phyloP scores from a whole-genome alignment of 2,888 invertebrate species.

The Hanleya hanleyi region DNA sequence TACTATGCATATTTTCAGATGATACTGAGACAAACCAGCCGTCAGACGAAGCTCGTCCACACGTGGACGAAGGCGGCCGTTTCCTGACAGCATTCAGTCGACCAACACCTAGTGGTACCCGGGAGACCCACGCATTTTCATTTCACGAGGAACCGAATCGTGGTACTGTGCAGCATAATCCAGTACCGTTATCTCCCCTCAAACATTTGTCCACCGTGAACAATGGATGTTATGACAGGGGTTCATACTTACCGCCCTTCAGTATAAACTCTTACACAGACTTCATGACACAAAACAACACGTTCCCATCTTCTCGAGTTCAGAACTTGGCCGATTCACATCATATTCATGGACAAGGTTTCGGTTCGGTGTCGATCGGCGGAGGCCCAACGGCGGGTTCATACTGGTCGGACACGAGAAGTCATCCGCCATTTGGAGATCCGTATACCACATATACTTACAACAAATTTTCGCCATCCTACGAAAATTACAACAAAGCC shows the following conservation, averaged over 20 bases:
- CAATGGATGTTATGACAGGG: conserved; percentile 43
- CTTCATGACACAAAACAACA: conserved; percentile 44
- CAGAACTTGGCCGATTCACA: conserved; percentile 42
- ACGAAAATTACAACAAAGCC: conserved; percentile 53
- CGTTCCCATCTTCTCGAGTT: conserved; percentile 33
- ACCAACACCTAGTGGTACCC: conserved; percentile 42
- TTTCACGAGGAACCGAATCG: conserved; percentile 8
- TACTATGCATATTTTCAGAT: too few species aligned
- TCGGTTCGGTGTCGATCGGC: conserved; percentile 44
- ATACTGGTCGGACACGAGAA: conserved; percentile 36
- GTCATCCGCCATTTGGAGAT: conserved; percentile 44
- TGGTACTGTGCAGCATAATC: conserved; percentile 1
- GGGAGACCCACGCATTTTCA: conserved; percentile 6
- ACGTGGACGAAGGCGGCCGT: too few species aligned
- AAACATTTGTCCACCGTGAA: conserved; percentile 48
- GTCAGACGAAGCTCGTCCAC: too few species aligned
- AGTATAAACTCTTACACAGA: conserved; percentile 52
- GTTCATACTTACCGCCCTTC: conserved; percentile 56
- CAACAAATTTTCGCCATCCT: conserved; percentile 47
- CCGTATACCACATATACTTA: conserved; percentile 48
- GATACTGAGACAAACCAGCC: too few species aligned
- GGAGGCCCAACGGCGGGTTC: background rate
- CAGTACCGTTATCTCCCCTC: conserved; percentile 48
- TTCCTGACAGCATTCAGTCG: conserved; percentile 56
- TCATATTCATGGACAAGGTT: conserved; percentile 42